phyloP scores from a whole-genome alignment of 2,797 vertebrate species.

The Streptopelia turtur region DNA sequence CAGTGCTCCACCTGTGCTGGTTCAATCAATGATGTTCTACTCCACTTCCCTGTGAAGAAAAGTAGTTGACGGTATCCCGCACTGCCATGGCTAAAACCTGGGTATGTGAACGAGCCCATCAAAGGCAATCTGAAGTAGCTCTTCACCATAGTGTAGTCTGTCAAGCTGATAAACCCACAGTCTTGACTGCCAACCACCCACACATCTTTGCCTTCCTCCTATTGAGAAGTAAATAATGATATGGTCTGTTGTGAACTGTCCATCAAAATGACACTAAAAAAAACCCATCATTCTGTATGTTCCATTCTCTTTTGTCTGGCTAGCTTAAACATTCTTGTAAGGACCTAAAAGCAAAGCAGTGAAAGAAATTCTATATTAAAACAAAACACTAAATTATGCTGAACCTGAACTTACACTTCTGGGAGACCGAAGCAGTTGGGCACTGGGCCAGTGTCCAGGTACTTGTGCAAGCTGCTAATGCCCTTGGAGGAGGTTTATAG shows the following conservation, averaged over 20 bases:
- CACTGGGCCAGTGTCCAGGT: background rate
- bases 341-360: background rate
- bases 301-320: constrained; percentile 15
- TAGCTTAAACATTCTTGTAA: background rate
- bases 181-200: constrained; percentile 49
- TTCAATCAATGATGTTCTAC: background rate
- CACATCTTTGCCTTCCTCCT: constrained; percentile 29
- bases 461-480: background rate
- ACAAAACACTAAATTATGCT: background rate
- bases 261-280: constrained; percentile 30
- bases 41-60: background rate
- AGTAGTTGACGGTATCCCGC: background rate
- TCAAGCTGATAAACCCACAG: constrained; percentile 20
- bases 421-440: background rate
- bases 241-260: constrained; percentile 30
- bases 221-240: constrained; percentile 37
- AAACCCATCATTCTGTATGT: background rate
- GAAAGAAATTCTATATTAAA: background rate
- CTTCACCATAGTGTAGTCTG: background rate
- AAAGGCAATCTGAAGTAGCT: background rate
- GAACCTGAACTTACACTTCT: background rate
- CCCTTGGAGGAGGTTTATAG: background rate
- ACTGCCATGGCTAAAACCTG: background rate
- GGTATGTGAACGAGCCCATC: background rate
- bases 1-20: background rate